Base-by-base conservation (phyloP, 92 coral and sea anemone species). In the Palythoa grandis region DNA sequence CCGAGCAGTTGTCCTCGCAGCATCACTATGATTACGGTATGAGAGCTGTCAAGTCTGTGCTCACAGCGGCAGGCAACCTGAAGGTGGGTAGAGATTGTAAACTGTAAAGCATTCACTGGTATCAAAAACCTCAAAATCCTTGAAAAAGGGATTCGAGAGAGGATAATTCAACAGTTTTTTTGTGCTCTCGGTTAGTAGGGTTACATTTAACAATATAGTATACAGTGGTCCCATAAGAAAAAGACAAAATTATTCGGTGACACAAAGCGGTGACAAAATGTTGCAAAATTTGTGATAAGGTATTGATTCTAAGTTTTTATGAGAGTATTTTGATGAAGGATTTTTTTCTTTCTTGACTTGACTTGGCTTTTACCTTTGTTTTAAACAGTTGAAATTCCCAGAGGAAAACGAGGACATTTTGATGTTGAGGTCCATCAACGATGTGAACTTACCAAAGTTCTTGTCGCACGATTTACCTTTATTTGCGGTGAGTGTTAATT, bases 11-110 rank as follows among this genome's bases (percentile, higher is more conserved):
- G 76, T 96, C 98, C 48, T 96, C 98, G 11, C 98, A 96, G 85
- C 98, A 95, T 83, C 98, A 96, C 87, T 96, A 96, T 70, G 98
- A 96, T 83, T 96, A 96, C 83, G 98, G 98, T 52, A 96, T 96
- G 98, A 92, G 98, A 65, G 98, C 98, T 58, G 98, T 96, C 74
- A 96, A 96, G 94, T 96, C 98, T 77, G 98, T 96, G 20, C 88
- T 96, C 6, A 96, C 98, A 54, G 98, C 98, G 43, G 98, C 98
- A 69, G 98, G 98, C 8, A 96, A 96, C 87, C 86, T 96, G 14
- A 96, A 96, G 98, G 98, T 96, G 69, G 86, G 84, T 53, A n/a
- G 29, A 65, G 12, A 0, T 25, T 2, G 39, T 14, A 69, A 24
- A 5, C 11, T 69, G 47, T n/a, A 63, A 63, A 20, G 25, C 25